A percentile compares a stretch with the other conserved stretches of the same genome.
Conservation (phyloP, 1,140 invertebrate genomes). For the Ganaspis sp. region DNA sequence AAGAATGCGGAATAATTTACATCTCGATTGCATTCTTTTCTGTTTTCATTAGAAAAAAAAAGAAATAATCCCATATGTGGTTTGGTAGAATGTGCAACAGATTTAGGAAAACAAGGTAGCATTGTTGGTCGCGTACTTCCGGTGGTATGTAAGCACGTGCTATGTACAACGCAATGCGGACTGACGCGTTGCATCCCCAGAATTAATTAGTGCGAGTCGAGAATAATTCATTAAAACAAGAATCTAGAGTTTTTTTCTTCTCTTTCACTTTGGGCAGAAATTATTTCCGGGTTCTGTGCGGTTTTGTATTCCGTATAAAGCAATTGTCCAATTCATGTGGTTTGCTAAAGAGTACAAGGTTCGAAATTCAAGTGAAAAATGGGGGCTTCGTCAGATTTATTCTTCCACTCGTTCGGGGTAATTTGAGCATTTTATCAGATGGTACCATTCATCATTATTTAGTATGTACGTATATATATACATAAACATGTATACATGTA, state of each 20-base stretch:
- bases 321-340: conserved; percentile 22
- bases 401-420: conserved; percentile 36
- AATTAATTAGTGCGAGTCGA: conserved; percentile 56
- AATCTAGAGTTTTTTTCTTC: conserved; percentile 40
- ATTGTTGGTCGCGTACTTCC: conserved; percentile 19
- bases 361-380: conserved; percentile 45
- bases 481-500: no score
- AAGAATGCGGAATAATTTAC: no score
- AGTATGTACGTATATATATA: not conserved
- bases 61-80: not conserved
- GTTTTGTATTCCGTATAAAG: conserved; percentile 31
- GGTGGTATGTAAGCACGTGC: conserved; percentile 15
- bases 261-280: conserved; percentile 41
- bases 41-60: not conserved
- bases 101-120: conserved; percentile 18
- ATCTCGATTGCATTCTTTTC: no score
- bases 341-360: conserved; percentile 33
- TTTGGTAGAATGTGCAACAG: not conserved
- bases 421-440: conserved; percentile 27
- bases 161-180: conserved; percentile 37
- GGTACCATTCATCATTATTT: not conserved
- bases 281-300: conserved; percentile 41
- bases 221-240: conserved; percentile 54
- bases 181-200: conserved; percentile 52
- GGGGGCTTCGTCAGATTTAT: conserved; percentile 34